These are phyloP conservation scores for Sclerodermus sp. DNA, from an alignment of 2,888 invertebrate genomes.

Conservation along the genomic window DNA sequence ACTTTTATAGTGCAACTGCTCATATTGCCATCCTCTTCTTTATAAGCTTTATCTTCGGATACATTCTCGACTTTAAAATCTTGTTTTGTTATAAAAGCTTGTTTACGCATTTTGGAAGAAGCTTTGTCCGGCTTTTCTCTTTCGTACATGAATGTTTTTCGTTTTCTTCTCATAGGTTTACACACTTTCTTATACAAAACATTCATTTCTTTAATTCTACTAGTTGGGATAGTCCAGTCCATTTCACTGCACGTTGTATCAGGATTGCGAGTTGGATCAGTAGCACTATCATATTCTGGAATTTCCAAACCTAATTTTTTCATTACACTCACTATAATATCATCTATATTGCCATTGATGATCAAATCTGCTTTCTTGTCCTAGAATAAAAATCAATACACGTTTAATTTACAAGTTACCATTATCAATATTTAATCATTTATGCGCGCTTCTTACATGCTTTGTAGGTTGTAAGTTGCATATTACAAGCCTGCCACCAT, in stretches of 20 bases:
- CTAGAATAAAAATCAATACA: slow-evolving; percentile 60
- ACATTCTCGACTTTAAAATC: slow-evolving; percentile 25
- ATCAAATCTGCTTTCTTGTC: slow-evolving; percentile 88
- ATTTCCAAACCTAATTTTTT: slow-evolving; percentile 73
- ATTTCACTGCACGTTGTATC: slow-evolving; percentile 57
- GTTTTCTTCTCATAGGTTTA: slow-evolving; percentile 55
- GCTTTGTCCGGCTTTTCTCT: slow-evolving; percentile 37
- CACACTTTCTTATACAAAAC: slow-evolving; percentile 63
- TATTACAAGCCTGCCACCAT: slow-evolving; percentile 86
- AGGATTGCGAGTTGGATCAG: slow-evolving; percentile 69
- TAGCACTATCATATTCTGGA: slow-evolving; percentile 67
- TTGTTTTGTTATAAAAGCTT: slow-evolving; percentile 19
- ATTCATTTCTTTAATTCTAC: slow-evolving; percentile 65
- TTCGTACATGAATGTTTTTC: slow-evolving; percentile 54
- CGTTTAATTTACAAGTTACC: background rate
- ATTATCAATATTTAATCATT: background rate
- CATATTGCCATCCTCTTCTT: slow-evolving; percentile 11
- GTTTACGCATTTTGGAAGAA: slow-evolving; percentile 24
- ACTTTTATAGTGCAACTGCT: slow-evolving; percentile 17
- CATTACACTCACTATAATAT: slow-evolving; percentile 75
- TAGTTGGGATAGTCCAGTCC: slow-evolving; percentile 75
- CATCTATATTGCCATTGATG: slow-evolving; percentile 88
- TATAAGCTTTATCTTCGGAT: slow-evolving; percentile 10
- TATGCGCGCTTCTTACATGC: slow-evolving; percentile 68
- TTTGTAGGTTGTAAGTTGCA: slow-evolving; percentile 98